Conservation (phyloP, 1,140 invertebrate genomes). For the Lepidurus apus region DNA sequence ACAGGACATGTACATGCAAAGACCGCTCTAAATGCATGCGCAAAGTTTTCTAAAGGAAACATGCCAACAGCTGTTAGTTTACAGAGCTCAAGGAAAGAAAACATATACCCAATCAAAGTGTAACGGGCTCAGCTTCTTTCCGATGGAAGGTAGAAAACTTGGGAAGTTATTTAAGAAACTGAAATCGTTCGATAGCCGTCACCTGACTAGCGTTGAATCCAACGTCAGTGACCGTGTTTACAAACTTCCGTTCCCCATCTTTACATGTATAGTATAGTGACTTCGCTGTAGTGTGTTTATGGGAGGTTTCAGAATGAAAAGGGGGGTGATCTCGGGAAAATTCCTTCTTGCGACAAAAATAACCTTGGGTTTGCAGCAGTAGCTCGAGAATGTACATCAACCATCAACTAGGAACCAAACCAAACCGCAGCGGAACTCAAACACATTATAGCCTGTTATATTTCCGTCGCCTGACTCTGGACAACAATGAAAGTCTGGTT, state of each 20-base stretch:
- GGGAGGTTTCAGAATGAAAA: not conserved
- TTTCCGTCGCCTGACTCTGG: not conserved
- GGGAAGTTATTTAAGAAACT: not conserved
- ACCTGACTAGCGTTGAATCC: slow-evolving; percentile 13
- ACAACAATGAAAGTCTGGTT: not conserved
- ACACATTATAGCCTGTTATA: not conserved
- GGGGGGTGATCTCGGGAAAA: not conserved
- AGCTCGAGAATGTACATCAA: not conserved
- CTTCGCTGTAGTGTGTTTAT: not conserved
- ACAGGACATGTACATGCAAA: slow-evolving; percentile 3
- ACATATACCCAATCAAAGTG: not conserved
- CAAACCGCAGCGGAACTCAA: not conserved
- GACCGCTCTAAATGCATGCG: not conserved
- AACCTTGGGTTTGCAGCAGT: not conserved
- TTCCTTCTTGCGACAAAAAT: not conserved
- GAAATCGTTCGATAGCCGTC: not conserved
- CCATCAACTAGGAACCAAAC: not conserved
- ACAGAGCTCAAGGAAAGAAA: not conserved
- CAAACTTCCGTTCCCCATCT: not conserved
- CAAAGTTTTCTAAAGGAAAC: slow-evolving; percentile 12
- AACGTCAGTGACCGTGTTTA: not conserved
- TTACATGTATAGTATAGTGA: not conserved
- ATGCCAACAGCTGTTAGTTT: slow-evolving; percentile 11
- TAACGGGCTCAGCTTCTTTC: too few relatives aligned
- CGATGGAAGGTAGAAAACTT: not conserved